These are phyloP conservation scores for Oscheius sp. DNA, from an alignment of 2,888 invertebrate genomes.

Conservation along the genomic window DNA sequence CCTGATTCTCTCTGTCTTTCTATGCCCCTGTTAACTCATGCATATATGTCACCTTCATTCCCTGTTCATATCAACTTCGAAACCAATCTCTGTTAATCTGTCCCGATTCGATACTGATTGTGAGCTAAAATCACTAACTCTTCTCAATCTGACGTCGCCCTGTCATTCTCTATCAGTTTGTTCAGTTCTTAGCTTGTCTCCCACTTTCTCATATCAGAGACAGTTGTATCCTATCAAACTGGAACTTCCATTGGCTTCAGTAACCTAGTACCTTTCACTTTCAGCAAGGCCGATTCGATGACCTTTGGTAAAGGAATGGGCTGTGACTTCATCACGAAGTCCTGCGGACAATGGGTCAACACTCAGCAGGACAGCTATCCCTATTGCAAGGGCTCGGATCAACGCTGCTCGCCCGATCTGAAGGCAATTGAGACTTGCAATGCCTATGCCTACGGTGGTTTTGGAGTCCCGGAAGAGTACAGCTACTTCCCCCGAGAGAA, in stretches of 20 bases:
- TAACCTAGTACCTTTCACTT: not conserved
- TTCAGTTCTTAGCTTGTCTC: too few species aligned
- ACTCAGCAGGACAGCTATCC: not conserved
- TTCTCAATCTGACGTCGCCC: too few species aligned
- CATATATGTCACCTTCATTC: too few species aligned
- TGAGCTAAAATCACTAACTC: too few species aligned
- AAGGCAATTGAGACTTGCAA: conserved; percentile 3
- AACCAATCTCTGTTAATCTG: too few species aligned
- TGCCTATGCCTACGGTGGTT: not conserved
- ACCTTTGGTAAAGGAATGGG: not conserved
- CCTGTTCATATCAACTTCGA: too few species aligned
- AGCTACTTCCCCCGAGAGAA: not conserved
- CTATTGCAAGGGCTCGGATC: not conserved
- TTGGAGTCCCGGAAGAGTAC: not conserved
- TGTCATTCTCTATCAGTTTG: too few species aligned
- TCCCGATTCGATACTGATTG: too few species aligned
- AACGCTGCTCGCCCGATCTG: not conserved
- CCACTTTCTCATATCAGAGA: too few species aligned
- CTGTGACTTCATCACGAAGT: conserved; percentile 6
- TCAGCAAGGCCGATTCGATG: not conserved
- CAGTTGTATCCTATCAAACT: not conserved
- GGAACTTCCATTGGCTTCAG: not conserved
- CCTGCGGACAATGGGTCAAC: conserved; percentile 2
- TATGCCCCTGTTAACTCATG: too few species aligned
- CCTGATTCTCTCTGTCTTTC: not conserved